A percentile compares a stretch with the other conserved stretches of the same genome.
phyloP scores from a whole-genome alignment of 2,797 vertebrate species.

The Falco rusticolus region DNA sequence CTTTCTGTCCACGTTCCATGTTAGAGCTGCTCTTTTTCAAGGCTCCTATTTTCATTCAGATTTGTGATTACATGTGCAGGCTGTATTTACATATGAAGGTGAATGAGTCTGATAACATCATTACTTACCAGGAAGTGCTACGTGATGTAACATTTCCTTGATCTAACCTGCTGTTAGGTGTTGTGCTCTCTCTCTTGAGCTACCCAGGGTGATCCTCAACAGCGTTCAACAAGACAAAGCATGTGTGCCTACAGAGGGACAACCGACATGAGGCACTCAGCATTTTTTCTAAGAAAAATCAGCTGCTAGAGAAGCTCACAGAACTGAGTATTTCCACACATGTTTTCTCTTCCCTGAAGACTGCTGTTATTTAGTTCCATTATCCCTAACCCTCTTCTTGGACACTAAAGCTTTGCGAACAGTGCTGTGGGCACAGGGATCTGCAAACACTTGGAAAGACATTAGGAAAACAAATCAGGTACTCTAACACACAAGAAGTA shows the following conservation, averaged over 20 bases:
- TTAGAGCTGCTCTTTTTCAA: neutral
- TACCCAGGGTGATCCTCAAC: neutral
- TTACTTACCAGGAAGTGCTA: constrained; percentile 50
- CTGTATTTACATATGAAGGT: constrained; percentile 35
- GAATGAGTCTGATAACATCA: constrained; percentile 35
- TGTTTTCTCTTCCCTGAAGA: neutral
- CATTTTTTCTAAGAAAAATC: neutral
- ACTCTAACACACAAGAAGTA: neutral
- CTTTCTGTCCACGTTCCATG: neutral
- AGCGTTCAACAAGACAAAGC: neutral
- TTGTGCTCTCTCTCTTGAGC: neutral
- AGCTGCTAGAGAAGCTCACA: neutral
- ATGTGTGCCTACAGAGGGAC: neutral
- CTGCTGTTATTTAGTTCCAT: neutral
- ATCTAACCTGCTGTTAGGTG: constrained; percentile 8
- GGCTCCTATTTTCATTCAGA: neutral
- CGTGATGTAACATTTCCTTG: constrained; percentile 59
- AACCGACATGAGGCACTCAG: fast-evolving
- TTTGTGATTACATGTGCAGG: neutral
- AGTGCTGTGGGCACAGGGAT: neutral
- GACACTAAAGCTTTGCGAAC: neutral
- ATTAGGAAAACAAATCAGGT: neutral
- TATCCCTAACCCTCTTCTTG: neutral
- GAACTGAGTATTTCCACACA: neutral
- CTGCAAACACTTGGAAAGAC: neutral